Conservation (phyloP, 64 coral and sea anemone species). For the Montipora foliosa region DNA sequence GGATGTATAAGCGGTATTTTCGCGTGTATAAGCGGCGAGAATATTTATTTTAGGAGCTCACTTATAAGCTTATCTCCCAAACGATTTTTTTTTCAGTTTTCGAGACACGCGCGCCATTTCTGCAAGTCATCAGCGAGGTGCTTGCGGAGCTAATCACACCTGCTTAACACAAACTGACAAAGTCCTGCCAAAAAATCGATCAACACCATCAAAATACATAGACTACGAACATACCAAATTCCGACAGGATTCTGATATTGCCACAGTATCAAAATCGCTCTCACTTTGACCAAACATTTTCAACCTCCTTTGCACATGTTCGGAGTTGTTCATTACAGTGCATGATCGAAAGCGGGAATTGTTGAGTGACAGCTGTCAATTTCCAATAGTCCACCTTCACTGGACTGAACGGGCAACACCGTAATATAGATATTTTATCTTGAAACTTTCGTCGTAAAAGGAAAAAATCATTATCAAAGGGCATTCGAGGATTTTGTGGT, state of each 20-base stretch:
- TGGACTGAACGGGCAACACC: too few species aligned
- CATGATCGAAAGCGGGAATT: not conserved
- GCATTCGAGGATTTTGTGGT: too few species aligned
- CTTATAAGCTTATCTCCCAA: too few species aligned
- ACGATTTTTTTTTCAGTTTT: not conserved
- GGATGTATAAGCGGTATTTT: too few species aligned
- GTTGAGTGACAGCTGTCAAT: constrained; percentile 27
- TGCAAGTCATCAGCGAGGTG: not conserved
- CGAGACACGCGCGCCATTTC: not conserved
- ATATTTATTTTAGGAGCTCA: too few species aligned
- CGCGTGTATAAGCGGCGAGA: too few species aligned
- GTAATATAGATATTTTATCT: too few species aligned
- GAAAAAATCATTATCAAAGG: too few species aligned
- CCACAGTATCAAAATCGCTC: not conserved
- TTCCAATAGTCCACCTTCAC: too few species aligned
- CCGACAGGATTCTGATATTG: not conserved
- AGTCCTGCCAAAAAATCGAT: not conserved
- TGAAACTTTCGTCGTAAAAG: too few species aligned
- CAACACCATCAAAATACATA: not conserved
- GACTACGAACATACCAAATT: not conserved
- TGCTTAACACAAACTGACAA: not conserved
- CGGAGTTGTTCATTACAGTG: not conserved
- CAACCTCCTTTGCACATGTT: not conserved
- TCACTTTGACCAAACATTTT: not conserved
- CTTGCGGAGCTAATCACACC: not conserved